Evolutionary conservation across 2,113 vertebrate genomes (phyloP).

Genomic region (Coreoperca whiteheadi): DNA sequence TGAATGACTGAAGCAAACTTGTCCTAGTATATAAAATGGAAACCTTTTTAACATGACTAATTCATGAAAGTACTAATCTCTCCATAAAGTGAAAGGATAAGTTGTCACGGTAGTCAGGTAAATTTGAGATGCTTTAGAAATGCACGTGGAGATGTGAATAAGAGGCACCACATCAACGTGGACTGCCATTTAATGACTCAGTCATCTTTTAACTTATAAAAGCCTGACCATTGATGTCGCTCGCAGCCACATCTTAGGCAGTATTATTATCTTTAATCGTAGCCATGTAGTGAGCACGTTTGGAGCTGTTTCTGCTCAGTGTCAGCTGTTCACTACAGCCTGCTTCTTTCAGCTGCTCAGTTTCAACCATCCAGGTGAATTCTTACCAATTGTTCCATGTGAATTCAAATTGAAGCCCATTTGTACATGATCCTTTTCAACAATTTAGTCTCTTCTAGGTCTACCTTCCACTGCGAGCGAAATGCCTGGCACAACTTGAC

Average conservation of each 20-base stretch:
- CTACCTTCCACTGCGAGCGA: neutral
- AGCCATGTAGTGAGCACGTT: conserved; percentile 1
- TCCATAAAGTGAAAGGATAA: neutral
- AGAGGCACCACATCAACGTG: conserved; percentile 7
- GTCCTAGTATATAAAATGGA: neutral
- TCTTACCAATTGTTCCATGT: neutral
- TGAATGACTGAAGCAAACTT: neutral
- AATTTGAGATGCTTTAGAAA: neutral
- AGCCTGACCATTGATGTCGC: conserved; percentile 30
- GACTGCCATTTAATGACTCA: conserved; percentile 40
- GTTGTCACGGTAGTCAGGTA: neutral
- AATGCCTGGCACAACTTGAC: neutral
- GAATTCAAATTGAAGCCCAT: conserved; percentile 4
- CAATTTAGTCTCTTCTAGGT: neutral
- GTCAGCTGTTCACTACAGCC: conserved; percentile 1
- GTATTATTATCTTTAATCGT: conserved; percentile 49
- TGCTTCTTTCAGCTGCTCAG: neutral
- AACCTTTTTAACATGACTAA: neutral
- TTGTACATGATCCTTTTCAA: neutral
- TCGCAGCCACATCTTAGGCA: conserved; percentile 20
- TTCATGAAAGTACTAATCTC: conserved; percentile 2
- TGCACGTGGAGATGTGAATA: neutral
- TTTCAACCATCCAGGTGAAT: neutral
- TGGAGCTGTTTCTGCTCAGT: conserved; percentile 3
- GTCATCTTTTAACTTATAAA: conserved; percentile 30